phyloP scores from a whole-genome alignment of 1,140 invertebrate species.

The Ptiloglossa arizonensis region DNA sequence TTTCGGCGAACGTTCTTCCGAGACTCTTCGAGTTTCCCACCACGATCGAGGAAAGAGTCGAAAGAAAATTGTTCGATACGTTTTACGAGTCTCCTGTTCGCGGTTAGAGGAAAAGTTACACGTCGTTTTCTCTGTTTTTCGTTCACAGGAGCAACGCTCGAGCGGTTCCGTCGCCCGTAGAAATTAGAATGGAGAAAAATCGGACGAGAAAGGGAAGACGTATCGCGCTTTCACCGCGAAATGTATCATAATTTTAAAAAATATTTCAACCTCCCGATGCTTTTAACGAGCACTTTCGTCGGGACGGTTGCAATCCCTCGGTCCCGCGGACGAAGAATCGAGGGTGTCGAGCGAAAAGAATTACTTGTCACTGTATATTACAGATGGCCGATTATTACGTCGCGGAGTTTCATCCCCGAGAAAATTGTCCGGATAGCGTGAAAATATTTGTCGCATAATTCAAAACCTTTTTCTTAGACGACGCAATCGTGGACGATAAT shows the following conservation, averaged over 20 bases:
- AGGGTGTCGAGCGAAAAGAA: slow-evolving; percentile 28
- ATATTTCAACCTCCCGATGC: slow-evolving; percentile 13
- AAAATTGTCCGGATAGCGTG: slow-evolving; percentile 19
- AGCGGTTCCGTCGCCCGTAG: too few relatives aligned
- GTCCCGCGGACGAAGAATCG: slow-evolving; percentile 13
- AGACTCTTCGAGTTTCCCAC: too few relatives aligned
- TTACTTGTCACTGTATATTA: slow-evolving; percentile 14
- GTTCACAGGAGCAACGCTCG: too few relatives aligned
- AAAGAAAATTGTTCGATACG: too few relatives aligned
- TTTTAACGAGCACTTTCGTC: slow-evolving; percentile 27
- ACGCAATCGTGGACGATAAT: neutral
- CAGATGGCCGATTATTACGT: slow-evolving; percentile 43
- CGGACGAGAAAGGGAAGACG: neutral
- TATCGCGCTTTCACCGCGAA: neutral
- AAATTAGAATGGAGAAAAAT: slow-evolving; percentile 14
- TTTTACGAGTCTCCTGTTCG: too few relatives aligned
- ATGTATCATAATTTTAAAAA: slow-evolving; percentile 25
- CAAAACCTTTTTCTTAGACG: neutral
- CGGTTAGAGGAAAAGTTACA: too few relatives aligned
- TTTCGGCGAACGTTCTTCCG: too few relatives aligned
- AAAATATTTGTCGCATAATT: neutral
- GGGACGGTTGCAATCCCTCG: slow-evolving; percentile 30
- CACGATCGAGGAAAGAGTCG: too few relatives aligned
- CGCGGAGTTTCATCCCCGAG: neutral
- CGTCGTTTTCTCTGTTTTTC: too few relatives aligned